These are phyloP conservation scores for Heliornis fulica DNA, from an alignment of 2,113 vertebrate species.

Conservation along the genomic window DNA sequence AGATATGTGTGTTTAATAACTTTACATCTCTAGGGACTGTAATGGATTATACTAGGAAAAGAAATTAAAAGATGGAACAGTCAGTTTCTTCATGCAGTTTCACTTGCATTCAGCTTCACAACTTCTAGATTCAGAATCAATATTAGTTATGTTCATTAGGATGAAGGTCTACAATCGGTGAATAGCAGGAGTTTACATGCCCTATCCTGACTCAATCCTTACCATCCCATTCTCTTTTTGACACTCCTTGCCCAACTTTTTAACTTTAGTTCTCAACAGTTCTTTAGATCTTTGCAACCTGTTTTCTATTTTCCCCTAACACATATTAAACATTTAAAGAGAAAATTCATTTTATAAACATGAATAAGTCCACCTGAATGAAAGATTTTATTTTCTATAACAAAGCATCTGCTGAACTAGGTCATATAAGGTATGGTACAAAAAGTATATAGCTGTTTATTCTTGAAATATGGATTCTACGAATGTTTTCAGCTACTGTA, in stretches of 20 bases:
- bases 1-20: not conserved
- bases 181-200: not conserved
- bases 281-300: not conserved
- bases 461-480: not conserved
- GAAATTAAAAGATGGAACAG: not conserved
- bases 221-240: not conserved
- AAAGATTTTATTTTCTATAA: not conserved
- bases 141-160: not conserved
- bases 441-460: not conserved
- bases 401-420: not conserved
- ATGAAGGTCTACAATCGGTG: not conserved
- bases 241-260: not conserved
- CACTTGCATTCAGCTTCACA: not conserved
- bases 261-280: not conserved
- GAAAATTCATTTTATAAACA: not conserved
- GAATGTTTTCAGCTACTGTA: not conserved
- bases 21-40: not conserved
- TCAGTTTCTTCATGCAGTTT: not conserved
- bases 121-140: not conserved
- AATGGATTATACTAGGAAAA: not conserved
- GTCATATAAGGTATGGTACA: not conserved
- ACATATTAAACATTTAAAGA: not conserved
- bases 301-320: not conserved
- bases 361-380: not conserved
- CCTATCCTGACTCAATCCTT: not conserved